Conservation (phyloP, 2,888 invertebrate species). For the Augiades crinisus region DNA sequence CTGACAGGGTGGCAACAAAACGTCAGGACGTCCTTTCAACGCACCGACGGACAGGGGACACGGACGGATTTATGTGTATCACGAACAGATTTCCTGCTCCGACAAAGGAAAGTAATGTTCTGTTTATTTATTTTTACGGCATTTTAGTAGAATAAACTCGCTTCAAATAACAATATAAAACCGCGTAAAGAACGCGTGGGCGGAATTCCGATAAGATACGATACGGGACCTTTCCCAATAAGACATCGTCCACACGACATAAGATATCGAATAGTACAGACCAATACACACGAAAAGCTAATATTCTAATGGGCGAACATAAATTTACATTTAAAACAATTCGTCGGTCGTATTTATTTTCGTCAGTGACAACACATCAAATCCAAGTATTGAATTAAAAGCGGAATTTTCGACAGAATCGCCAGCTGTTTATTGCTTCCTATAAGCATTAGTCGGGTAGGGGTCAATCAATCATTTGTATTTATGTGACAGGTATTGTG, state of each 20-base stretch:
- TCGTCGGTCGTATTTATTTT: neutral
- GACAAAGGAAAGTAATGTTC: constrained; percentile 63
- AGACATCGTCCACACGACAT: neutral
- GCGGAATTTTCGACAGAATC: constrained; percentile 48
- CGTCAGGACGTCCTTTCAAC: constrained; percentile 71
- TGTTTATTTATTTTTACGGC: constrained; percentile 37
- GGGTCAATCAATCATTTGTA: constrained; percentile 76
- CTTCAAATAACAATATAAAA: constrained; percentile 15
- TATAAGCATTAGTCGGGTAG: constrained; percentile 70
- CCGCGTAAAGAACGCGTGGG: constrained; percentile 10
- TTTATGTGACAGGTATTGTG: constrained; percentile 73
- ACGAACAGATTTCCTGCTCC: constrained; percentile 74
- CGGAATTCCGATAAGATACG: constrained; percentile 18
- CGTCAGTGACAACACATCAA: constrained; percentile 7
- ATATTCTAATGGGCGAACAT: neutral
- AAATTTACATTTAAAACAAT: neutral
- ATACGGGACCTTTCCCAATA: constrained; percentile 19
- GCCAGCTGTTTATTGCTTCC: constrained; percentile 76
- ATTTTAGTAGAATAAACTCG: constrained; percentile 18
- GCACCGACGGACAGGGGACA: constrained; percentile 72
- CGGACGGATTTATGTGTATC: constrained; percentile 75
- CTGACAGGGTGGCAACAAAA: constrained; percentile 75
- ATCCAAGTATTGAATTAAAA: constrained; percentile 9
- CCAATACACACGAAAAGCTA: neutral
- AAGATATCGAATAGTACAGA: neutral